Base-by-base conservation (phyloP, 2,888 invertebrate genomes). In the Athalia cordata region DNA sequence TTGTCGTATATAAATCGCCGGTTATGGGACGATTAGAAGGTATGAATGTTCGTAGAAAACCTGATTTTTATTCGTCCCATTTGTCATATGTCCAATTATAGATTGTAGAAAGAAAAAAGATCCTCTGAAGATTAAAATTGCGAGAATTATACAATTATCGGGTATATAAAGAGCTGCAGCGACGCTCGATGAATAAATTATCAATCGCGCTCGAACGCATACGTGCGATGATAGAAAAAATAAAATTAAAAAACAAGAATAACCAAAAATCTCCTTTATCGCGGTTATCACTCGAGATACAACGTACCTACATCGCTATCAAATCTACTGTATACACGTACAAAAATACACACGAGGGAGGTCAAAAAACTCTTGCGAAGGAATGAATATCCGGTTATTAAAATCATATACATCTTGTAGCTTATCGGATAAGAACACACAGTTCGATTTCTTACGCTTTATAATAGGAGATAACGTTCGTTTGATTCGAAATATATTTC, bases 281-380 rank as follows among this genome's bases (percentile, higher is more conserved):
- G 29, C 45, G n/a, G 11, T 65, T 65, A 65, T 65, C 49, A 7
- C 15, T 2, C n/a, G 67, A 15, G 67, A 67, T 13, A 67, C n/a
- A 7, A 50, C 3, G 9, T 13, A 15, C 6, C 13, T 11, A 8
- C n/a, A 6, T 49, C 47, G 13, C 6, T n/a, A 49, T 13, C 45
- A 0, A n/a, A n/a, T 29, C 6, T 64, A 6, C n/a, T 11, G 61
- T 64, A 29, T 64, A 29, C 11, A 7, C 43, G 29, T 29, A 29
- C 43, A 62, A 9, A 62, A 43, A 62, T 29, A 62, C 11, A 15
- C 15, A 15, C 15, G 47, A 45, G n/a, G 61, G 50, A 29, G 67
- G 67, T 67, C 67, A 50, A 67, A 67, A 50, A 67, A 47, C 67
- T 67, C 67, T 50, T 0, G 49, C 13, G 11, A 50, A 55, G 8